phyloP scores from a whole-genome alignment of 2,888 invertebrate species.

The Xestia rhomboidea region DNA sequence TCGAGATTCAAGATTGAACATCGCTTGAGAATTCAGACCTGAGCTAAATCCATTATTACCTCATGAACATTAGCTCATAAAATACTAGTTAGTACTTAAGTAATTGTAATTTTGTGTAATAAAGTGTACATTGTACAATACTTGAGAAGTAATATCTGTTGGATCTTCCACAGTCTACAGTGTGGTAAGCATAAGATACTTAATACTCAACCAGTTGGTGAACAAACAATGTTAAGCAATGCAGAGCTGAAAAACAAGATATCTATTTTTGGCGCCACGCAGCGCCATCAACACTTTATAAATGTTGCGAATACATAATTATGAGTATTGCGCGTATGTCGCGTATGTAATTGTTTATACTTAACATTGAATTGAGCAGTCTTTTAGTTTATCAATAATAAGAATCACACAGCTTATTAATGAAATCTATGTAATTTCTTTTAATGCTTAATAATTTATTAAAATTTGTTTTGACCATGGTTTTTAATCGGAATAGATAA shows the following conservation, averaged over 20 bases:
- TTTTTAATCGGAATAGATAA: background rate
- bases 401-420: background rate
- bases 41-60: constrained; percentile 5
- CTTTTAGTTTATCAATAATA: background rate
- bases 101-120: constrained; percentile 9
- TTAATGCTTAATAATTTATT: background rate
- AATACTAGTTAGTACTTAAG: background rate
- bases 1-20: background rate
- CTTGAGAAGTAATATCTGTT: constrained; percentile 10
- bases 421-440: background rate
- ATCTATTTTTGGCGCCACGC: constrained; percentile 28
- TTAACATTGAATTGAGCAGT: constrained; percentile 29
- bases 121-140: constrained; percentile 25
- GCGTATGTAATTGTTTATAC: background rate
- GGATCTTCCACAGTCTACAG: constrained; percentile 14
- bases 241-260: constrained; percentile 16
- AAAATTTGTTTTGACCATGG: background rate
- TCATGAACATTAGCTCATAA: background rate
- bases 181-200: constrained; percentile 12
- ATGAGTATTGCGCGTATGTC: background rate
- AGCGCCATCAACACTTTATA: background rate
- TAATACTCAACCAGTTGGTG: constrained; percentile 15
- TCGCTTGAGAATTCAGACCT: background rate
- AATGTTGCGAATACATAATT: background rate
- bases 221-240: constrained; percentile 46